Percentiles rank a stretch among this genome's conserved stretches.
Evolutionary conservation across 2,797 vertebrate genomes (phyloP).

Genomic region (Parauchenoglanis ngamensis): DNA sequence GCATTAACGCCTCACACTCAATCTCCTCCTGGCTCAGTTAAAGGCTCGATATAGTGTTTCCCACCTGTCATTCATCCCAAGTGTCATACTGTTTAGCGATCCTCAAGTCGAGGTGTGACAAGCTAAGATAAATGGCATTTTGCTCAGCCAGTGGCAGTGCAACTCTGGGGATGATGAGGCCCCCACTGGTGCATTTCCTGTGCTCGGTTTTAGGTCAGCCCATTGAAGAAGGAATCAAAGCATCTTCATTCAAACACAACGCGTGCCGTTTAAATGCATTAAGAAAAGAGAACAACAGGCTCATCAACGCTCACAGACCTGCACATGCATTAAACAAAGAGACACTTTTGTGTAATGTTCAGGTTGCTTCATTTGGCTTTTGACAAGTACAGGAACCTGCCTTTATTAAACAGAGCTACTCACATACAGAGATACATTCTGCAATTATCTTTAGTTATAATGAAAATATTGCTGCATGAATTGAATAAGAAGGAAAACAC

Average conservation of each 20-base stretch:
- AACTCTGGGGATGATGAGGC: conserved; percentile 6
- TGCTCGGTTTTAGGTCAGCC: background rate
- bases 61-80: background rate
- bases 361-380: background rate
- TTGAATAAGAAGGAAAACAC: background rate
- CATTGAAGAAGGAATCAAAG: background rate
- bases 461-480: background rate
- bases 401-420: background rate
- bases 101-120: conserved; percentile 15
- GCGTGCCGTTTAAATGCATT: background rate
- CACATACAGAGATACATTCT: background rate
- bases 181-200: conserved; percentile 18
- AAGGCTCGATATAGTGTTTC: conserved; percentile 1
- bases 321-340: background rate
- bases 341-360: background rate
- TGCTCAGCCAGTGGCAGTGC: conserved; percentile 1
- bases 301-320: background rate
- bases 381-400: background rate
- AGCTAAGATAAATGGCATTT: conserved; percentile 37
- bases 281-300: background rate
- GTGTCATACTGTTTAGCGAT: conserved; percentile 17
- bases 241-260: background rate
- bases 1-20: background rate
- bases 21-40: background rate
- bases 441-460: conserved; percentile 2